Percentiles rank a stretch among this genome's conserved stretches.
Conservation (phyloP, 1,140 invertebrate species). For the Pogonomyrmex barbatus region DNA sequence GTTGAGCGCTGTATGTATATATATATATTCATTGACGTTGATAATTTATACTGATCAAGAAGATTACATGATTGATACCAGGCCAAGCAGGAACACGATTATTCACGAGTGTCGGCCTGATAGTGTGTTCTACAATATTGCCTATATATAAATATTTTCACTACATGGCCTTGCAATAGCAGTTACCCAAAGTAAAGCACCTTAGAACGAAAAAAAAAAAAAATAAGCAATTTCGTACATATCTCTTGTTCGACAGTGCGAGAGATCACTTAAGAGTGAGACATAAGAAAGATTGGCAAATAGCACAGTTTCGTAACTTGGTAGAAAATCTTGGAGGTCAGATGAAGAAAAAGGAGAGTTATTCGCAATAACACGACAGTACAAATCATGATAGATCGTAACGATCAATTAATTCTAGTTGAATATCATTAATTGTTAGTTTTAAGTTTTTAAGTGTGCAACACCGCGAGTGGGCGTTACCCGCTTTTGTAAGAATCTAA, state of each 20-base stretch:
- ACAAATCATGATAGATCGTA: slow-evolving; percentile 72
- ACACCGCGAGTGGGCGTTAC: background rate
- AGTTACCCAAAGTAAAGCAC: slow-evolving; percentile 14
- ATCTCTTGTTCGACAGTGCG: background rate
- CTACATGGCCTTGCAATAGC: slow-evolving; percentile 38
- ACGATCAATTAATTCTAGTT: slow-evolving; percentile 42
- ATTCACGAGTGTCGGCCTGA: background rate
- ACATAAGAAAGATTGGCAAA: background rate
- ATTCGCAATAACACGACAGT: slow-evolving; percentile 70
- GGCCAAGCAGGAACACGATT: background rate
- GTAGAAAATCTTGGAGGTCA: background rate
- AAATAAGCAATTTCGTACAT: background rate
- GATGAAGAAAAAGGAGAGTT: background rate
- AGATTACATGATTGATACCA: slow-evolving; percentile 7
- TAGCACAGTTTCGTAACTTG: background rate
- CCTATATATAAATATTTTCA: slow-evolving; percentile 29
- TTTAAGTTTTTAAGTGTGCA: slow-evolving; percentile 53
- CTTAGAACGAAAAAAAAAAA: background rate
- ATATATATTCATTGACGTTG: slow-evolving; percentile 26
- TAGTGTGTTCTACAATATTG: slow-evolving; percentile 18
- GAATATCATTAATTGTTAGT: slow-evolving; percentile 46
- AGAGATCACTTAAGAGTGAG: background rate
- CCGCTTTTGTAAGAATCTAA: background rate
- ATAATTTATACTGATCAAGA: slow-evolving; percentile 41
- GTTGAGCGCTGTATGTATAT: background rate